These are phyloP conservation scores for Adineta ricciae DNA, from an alignment of 2,888 invertebrate species.

Conservation along the genomic window DNA sequence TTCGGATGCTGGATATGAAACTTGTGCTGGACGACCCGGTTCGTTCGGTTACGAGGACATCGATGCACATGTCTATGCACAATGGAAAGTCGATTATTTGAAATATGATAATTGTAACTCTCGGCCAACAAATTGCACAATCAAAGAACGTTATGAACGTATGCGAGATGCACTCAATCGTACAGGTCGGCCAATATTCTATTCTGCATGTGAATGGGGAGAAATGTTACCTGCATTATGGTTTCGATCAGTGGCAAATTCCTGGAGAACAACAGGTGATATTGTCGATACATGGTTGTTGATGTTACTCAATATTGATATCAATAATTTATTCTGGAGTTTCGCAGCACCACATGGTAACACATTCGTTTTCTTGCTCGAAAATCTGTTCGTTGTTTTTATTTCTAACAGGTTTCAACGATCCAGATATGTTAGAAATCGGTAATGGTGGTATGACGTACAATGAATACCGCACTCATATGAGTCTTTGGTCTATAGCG, in stretches of 20 bases:
- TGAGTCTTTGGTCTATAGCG: conserved; percentile 13
- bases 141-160: neutral
- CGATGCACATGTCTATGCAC: neutral
- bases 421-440: conserved; percentile 4
- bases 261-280: neutral
- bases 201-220: conserved; percentile 16
- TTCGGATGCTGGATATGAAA: neutral
- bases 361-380: too few relatives aligned
- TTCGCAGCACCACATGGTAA: neutral
- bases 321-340: neutral
- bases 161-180: conserved; percentile 14
- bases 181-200: conserved; percentile 13
- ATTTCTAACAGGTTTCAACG: neutral
- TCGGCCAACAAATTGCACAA: neutral
- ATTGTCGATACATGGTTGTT: neutral
- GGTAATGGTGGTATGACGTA: conserved; percentile 12
- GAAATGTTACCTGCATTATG: conserved; percentile 4
- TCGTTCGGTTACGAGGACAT: neutral
- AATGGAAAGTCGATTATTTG: conserved; percentile 7
- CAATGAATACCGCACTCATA: neutral
- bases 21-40: conserved; percentile 17
- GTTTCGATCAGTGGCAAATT: neutral
- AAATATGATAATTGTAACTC: conserved; percentile 17
- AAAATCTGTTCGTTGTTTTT: too few relatives aligned
- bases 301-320: conserved; percentile 8